A percentile compares a stretch with the other conserved stretches of the same genome.
Conservation (phyloP, 2,888 invertebrate genomes). For the Eudasyphora cyanicolor region DNA sequence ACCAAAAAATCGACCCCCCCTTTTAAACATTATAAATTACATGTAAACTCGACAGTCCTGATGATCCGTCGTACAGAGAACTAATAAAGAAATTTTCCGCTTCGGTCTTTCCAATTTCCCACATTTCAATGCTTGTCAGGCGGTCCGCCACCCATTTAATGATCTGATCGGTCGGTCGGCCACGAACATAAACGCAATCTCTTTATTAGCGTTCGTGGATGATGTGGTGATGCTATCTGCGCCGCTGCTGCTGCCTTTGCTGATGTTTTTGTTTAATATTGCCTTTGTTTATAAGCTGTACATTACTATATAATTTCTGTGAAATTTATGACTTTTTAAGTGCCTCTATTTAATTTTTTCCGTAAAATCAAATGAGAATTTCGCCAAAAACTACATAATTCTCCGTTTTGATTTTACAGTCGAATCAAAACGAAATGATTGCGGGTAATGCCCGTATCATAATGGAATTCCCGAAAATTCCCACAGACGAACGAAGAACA, state of each 20-base stretch:
- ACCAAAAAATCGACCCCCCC: too few relatives aligned
- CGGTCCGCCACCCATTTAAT: neutral
- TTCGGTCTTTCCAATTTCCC: neutral
- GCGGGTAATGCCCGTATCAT: conserved; percentile 17
- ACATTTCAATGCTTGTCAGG: neutral
- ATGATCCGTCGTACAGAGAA: neutral
- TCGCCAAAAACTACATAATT: neutral
- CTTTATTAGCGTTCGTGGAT: neutral
- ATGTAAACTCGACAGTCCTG: neutral
- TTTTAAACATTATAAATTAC: neutral
- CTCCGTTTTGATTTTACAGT: conserved; percentile 3
- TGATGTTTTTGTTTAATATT: conserved; percentile 10
- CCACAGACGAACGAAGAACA: neutral
- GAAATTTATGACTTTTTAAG: conserved; percentile 62
- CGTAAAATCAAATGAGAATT: conserved; percentile 5
- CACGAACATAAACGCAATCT: conserved; percentile 9
- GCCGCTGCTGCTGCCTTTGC: neutral
- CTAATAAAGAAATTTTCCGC: neutral
- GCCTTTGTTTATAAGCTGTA: conserved; percentile 29
- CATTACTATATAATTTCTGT: conserved; percentile 38
- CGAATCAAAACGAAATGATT: neutral
- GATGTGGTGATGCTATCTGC: neutral
- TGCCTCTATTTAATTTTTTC: conserved; percentile 45
- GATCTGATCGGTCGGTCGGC: neutral
- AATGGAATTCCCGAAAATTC: conserved; percentile 6